Evolutionary conservation across 2,113 vertebrate species (phyloP), one percentile per base, ranked within the genome.

Genomic region (Trichomycterus rosablanca): DNA sequence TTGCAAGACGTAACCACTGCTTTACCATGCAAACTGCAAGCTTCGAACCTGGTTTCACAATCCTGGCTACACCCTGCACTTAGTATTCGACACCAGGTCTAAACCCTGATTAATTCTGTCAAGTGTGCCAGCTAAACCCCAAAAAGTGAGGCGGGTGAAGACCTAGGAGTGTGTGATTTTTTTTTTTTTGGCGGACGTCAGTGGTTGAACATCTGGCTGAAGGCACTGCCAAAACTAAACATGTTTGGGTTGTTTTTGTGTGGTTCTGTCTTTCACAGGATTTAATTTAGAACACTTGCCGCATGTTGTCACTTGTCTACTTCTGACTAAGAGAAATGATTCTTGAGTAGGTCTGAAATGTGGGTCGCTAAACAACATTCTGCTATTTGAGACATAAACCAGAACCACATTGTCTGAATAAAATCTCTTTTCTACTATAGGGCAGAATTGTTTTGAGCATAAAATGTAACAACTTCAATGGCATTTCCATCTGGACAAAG

Each of bases 1-100:
- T 63, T 70, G 48, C 63, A 49, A 34, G 12, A 44, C 32, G 37
- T 43, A 24, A 59, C 70, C 60, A 35, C 60, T 46, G 32, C 18
- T 67, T 70, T 70, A 64, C 51, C 63, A 74, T 70, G 58, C 62
- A 74, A 74, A 70, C 40, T 56, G n/a, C n/a, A 26, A 58, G 18
- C 18, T 52, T 63, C 54, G 48, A 48, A 59, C 37, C 53, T 50
- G 46, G 45, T 22, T 26, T 32, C 15, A 45, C 3, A 30, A 30
- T 30, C 44, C 43, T 43, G 23, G 22, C 24, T 19, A 14, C 30
- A 34, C 39, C 12, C n/a, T 19, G 3, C 20, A 45, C n/a, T 39
- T 24, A 35, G 10, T 18, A 45, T 7, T 20, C 34, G 44, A 24
- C 26, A 54, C 22, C 10, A 45, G 40, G 8, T n/a, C n/a, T n/a